phyloP scores from a whole-genome alignment of 37 sponge, comb jelly and placozoan genomes.

The Oopsacas minuta region DNA sequence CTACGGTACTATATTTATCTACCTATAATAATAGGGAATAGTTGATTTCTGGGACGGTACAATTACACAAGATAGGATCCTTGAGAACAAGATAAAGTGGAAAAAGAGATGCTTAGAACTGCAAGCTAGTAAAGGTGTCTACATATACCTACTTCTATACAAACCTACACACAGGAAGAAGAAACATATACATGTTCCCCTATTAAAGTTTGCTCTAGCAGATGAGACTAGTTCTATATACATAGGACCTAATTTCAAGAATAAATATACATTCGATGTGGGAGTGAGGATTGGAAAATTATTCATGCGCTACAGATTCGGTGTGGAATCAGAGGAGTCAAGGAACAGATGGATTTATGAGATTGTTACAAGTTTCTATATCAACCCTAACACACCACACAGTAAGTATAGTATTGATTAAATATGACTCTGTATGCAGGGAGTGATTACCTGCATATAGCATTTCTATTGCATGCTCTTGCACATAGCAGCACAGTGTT shows the following conservation, averaged over 20 bases:
- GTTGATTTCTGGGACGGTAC: not conserved
- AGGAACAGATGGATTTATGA: slow-evolving; percentile 3
- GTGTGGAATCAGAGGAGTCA: not conserved
- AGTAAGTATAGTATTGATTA: not conserved
- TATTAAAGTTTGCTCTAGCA: not conserved
- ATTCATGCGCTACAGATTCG: slow-evolving; percentile 17
- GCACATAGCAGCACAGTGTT: too few species aligned
- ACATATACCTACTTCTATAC: not conserved
- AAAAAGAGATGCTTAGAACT: not conserved
- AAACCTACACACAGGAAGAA: not conserved
- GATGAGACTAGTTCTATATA: not conserved
- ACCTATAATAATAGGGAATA: too few species aligned
- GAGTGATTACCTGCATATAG: too few species aligned
- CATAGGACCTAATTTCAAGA: not conserved
- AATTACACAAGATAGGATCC: not conserved
- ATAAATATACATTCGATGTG: not conserved
- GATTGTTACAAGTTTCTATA: not conserved
- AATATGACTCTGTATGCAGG: too few species aligned
- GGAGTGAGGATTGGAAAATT: not conserved
- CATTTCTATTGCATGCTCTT: too few species aligned
- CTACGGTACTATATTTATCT: too few species aligned
- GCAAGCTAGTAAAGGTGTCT: not conserved
- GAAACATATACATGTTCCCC: not conserved
- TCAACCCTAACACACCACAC: not conserved
- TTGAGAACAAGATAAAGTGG: not conserved